Conservation (phyloP, 2,888 invertebrate genomes). For the Rugalucina vietnamica region DNA sequence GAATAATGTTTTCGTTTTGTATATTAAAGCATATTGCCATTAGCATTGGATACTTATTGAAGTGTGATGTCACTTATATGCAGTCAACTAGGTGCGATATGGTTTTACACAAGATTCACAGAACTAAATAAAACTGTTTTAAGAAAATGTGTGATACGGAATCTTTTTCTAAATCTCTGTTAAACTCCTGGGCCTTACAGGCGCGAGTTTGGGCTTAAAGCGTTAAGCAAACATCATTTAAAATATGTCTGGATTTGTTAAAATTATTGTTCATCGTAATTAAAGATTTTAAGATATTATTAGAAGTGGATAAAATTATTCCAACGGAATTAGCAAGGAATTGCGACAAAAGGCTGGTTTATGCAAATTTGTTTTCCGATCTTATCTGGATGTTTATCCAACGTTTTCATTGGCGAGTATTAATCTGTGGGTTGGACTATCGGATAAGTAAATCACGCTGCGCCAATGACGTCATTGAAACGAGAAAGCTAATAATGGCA, state of each 20-base stretch:
- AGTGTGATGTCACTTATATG: neutral
- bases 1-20: neutral
- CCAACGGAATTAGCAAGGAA: slow-evolving; percentile 38
- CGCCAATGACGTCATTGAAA: slow-evolving; percentile 57
- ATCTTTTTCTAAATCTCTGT: neutral
- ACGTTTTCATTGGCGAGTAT: slow-evolving; percentile 54
- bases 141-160: neutral
- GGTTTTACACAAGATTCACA: neutral
- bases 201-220: slow-evolving; percentile 8
- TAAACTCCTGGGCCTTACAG: neutral
- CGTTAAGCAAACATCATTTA: slow-evolving; percentile 9
- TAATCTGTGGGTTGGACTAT: slow-evolving; percentile 40
- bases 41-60: too few species aligned
- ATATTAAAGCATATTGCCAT: neutral
- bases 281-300: slow-evolving; percentile 48
- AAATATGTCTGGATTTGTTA: slow-evolving; percentile 31
- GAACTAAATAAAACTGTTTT: neutral
- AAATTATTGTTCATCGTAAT: slow-evolving; percentile 55
- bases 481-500: slow-evolving; percentile 54
- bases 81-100: neutral
- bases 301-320: slow-evolving; percentile 47
- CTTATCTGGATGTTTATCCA: slow-evolving; percentile 4
- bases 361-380: slow-evolving; percentile 53
- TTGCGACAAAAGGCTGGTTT: slow-evolving; percentile 26
- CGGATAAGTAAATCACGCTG: slow-evolving; percentile 45